Conservation (phyloP, 1,140 invertebrate species). For the Papilio aristodemus region DNA sequence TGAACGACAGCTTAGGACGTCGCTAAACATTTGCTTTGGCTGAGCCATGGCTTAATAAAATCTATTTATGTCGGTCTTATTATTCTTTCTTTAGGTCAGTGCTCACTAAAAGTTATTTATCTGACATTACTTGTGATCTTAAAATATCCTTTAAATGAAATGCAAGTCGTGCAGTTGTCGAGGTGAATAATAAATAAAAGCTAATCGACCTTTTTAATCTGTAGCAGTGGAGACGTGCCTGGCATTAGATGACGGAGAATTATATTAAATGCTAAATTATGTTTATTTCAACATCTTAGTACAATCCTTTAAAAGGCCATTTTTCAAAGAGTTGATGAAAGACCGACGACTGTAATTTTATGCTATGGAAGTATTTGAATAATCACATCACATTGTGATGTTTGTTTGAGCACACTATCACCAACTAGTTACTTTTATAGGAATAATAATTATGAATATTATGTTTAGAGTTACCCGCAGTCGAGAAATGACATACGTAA, state of each 20-base stretch:
- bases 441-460: too few relatives aligned
- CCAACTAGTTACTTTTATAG: too few relatives aligned
- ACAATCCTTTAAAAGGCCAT: background rate
- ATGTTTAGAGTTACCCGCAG: too few relatives aligned
- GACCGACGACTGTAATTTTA: background rate
- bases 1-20: background rate
- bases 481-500: too few relatives aligned
- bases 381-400: too few relatives aligned
- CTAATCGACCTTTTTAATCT: constrained; percentile 58
- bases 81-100: too few relatives aligned
- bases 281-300: background rate
- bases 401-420: too few relatives aligned
- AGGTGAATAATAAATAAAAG: constrained; percentile 65
- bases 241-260: constrained; percentile 49
- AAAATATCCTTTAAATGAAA: constrained; percentile 68
- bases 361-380: too few relatives aligned
- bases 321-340: background rate
- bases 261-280: constrained; percentile 25
- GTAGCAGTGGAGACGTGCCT: constrained; percentile 54
- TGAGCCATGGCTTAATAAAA: too few relatives aligned
- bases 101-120: constrained; percentile 17
- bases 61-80: too few relatives aligned
- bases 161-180: constrained; percentile 59
- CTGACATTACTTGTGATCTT: constrained; percentile 38
- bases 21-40: constrained; percentile 14